Evolutionary conservation across 1,140 invertebrate genomes (phyloP).

Genomic region (Melanaphis sacchari): DNA sequence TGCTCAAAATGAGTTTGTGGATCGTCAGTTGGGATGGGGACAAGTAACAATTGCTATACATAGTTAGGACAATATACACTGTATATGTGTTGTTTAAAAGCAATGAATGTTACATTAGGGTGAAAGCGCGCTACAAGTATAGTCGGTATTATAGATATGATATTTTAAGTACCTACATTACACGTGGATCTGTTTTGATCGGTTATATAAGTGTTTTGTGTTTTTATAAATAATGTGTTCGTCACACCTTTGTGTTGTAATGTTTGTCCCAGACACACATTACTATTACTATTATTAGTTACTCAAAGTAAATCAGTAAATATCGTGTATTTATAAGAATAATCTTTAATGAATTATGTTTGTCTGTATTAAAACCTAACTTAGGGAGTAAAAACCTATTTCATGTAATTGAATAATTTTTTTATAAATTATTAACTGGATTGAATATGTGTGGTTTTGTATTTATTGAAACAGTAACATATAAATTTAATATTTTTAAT

Average conservation of each 20-base stretch:
- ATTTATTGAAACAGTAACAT: background rate
- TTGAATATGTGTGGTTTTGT: background rate
- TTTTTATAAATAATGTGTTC: background rate
- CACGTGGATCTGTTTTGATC: background rate
- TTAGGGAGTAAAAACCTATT: background rate
- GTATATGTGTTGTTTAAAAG: background rate
- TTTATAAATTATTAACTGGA: background rate
- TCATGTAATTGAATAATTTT: background rate
- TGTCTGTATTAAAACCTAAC: background rate
- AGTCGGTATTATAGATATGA: background rate
- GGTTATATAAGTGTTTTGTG: background rate
- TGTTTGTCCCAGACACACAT: background rate
- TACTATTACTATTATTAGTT: background rate
- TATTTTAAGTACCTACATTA: background rate
- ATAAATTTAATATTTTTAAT: background rate
- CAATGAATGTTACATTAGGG: background rate
- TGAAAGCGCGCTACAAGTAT: background rate
- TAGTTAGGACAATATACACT: background rate
- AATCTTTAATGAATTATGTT: background rate
- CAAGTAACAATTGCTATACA: too few species aligned
- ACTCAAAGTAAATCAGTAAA: background rate
- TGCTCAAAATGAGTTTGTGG: too few species aligned
- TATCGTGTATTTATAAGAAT: background rate
- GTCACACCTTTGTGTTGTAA: background rate
- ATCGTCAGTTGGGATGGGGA: too few species aligned